phyloP scores from a whole-genome alignment of 37 sponge, comb jelly and placozoan species.

The Aphrocallistes beatrix region DNA sequence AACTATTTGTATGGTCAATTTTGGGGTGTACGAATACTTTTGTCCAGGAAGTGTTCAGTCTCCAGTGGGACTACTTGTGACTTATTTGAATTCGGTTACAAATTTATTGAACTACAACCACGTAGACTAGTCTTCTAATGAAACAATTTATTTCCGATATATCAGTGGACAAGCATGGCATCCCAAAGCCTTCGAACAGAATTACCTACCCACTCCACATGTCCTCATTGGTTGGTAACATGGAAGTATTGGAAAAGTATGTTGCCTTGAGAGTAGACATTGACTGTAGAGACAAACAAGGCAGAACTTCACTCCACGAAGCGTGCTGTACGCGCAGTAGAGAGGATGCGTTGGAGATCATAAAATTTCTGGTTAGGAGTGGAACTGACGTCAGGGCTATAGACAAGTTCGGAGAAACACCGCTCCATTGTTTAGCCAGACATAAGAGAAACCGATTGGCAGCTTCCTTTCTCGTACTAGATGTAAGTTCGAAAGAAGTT shows the following conservation, averaged over 20 bases:
- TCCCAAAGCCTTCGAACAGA: no score
- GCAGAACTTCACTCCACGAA: constrained; percentile 29
- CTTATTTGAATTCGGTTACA: no score
- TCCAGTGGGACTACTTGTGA: no score
- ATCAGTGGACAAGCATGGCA: no score
- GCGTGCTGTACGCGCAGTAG: neutral
- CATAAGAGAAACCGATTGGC: neutral
- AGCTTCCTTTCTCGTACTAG: neutral
- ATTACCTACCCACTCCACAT: neutral
- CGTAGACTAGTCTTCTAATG: no score
- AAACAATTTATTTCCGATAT: no score
- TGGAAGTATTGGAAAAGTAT: neutral
- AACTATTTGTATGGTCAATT: no score
- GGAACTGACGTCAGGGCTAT: constrained; percentile 18
- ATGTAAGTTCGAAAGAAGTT: neutral
- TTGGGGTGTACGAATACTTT: no score
- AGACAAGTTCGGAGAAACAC: constrained; percentile 5
- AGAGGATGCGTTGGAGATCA: neutral
- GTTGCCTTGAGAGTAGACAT: neutral
- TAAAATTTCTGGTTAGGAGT: constrained; percentile 19
- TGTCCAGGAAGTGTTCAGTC: no score
- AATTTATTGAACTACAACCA: no score
- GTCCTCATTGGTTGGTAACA: neutral
- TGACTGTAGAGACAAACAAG: constrained; percentile 25
- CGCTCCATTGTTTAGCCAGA: neutral